A percentile compares a stretch with the other conserved stretches of the same genome.
These are phyloP conservation scores for Rhopalosiphum padi DNA, from an alignment of 1,140 invertebrate genomes.

Conservation along the genomic window DNA sequence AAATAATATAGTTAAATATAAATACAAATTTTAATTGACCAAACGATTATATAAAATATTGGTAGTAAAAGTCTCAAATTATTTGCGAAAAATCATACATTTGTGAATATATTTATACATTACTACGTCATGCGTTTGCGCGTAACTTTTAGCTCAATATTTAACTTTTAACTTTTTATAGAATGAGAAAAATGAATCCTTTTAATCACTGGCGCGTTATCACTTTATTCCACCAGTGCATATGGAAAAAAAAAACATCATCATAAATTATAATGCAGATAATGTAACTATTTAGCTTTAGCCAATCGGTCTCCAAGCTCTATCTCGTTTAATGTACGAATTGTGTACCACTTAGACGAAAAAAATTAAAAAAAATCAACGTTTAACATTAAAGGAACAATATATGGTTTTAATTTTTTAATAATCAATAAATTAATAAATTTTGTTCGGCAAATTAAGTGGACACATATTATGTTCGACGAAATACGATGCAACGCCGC, in stretches of 20 bases:
- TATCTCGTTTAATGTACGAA: background rate
- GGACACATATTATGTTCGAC: background rate
- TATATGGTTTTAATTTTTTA: background rate
- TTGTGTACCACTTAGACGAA: background rate
- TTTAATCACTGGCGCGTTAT: background rate
- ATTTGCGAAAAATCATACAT: background rate
- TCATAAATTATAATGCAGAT: background rate
- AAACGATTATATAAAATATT: conserved; percentile 18
- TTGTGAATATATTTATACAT: background rate
- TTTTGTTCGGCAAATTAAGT: conserved; percentile 21
- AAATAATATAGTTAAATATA: conserved; percentile 7
- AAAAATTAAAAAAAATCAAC: background rate
- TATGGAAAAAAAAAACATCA: background rate
- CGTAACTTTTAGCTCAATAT: background rate
- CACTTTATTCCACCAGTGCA: background rate
- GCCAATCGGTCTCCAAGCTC: background rate
- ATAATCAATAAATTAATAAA: background rate
- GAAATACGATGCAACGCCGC: background rate
- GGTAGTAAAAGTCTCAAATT: conserved; percentile 22
- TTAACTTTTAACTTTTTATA: background rate
- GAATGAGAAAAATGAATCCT: conserved; percentile 2
- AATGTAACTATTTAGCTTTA: background rate
- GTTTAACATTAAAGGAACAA: conserved; percentile 28
- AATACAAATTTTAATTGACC: conserved; percentile 37
- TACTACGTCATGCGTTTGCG: background rate